phyloP scores from a whole-genome alignment of 2,797 vertebrate genomes.

The Trachops cirrhosus region DNA sequence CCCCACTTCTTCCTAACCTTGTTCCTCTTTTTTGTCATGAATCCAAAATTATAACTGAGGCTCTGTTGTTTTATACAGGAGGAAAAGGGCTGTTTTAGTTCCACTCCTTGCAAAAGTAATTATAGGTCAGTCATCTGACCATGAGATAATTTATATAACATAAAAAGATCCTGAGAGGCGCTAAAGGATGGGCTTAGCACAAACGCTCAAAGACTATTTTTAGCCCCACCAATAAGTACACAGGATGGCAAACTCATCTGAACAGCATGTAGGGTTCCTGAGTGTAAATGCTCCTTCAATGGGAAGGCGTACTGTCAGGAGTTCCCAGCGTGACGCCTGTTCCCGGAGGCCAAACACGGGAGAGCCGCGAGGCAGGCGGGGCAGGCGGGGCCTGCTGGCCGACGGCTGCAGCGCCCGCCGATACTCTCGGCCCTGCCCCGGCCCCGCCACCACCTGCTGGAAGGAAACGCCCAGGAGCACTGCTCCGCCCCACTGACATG shows the following conservation, averaged over 20 bases:
- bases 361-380: neutral
- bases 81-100: conserved; percentile 10
- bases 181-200: conserved; percentile 25
- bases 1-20: neutral
- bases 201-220: conserved; percentile 54
- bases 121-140: conserved; percentile 53
- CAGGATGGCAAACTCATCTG: neutral
- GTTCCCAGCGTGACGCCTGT: neutral
- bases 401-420: neutral
- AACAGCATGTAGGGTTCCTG: neutral
- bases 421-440: neutral
- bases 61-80: neutral
- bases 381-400: neutral
- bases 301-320: neutral
- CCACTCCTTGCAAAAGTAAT: conserved; percentile 50
- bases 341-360: neutral
- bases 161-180: conserved; percentile 42
- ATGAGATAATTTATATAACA: conserved; percentile 48
- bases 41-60: neutral
- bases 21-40: neutral
- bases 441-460: neutral
- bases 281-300: neutral
- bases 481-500: neutral
- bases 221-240: conserved; percentile 28
- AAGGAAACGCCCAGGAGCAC: neutral